A percentile compares a stretch with the other conserved stretches of the same genome.
Conservation (phyloP, 2,797 vertebrate species). For the Micropoecilia bifurca region DNA sequence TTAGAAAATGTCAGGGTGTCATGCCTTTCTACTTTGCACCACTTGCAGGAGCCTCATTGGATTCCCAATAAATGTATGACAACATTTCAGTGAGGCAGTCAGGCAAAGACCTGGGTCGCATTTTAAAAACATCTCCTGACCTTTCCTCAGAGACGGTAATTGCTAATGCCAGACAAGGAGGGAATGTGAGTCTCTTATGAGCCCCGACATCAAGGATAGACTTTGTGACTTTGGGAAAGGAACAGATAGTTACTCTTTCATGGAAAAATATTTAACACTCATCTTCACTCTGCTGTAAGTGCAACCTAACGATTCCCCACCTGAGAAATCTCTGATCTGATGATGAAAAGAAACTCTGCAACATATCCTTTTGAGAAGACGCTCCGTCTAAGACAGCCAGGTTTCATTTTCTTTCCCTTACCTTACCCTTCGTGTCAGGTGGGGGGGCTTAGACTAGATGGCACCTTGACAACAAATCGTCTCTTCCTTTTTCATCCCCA, state of each 20-base stretch:
- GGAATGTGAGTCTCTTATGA: slow-evolving; percentile 72
- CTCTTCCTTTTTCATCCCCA: slow-evolving; percentile 35
- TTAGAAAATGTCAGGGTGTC: slow-evolving; percentile 65
- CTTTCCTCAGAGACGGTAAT: slow-evolving; percentile 78
- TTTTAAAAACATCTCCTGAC: slow-evolving; percentile 83
- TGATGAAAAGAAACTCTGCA: slow-evolving; percentile 56
- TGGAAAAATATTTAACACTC: slow-evolving; percentile 11
- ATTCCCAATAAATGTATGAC: slow-evolving; percentile 75
- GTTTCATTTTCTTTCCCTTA: slow-evolving; percentile 69
- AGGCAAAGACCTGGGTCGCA: slow-evolving; percentile 64
- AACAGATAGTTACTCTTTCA: slow-evolving; percentile 32
- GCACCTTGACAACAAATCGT: slow-evolving; percentile 63
- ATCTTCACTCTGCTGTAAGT: slow-evolving; percentile 18
- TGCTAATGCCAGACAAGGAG: slow-evolving; percentile 80
- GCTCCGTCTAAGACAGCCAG: slow-evolving; percentile 36
- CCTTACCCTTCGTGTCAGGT: slow-evolving; percentile 31
- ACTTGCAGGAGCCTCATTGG: slow-evolving; percentile 60
- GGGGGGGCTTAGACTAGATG: slow-evolving; percentile 52
- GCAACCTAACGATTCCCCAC: slow-evolving; percentile 35
- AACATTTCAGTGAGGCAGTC: slow-evolving; percentile 67
- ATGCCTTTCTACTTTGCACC: slow-evolving; percentile 39
- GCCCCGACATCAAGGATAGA: slow-evolving; percentile 36
- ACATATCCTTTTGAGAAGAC: slow-evolving; percentile 51
- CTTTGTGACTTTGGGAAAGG: slow-evolving; percentile 30
- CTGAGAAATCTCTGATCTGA: slow-evolving; percentile 15